These are phyloP conservation scores for Tigriopus californicus DNA, from an alignment of 2,888 invertebrate genomes.

Conservation along the genomic window DNA sequence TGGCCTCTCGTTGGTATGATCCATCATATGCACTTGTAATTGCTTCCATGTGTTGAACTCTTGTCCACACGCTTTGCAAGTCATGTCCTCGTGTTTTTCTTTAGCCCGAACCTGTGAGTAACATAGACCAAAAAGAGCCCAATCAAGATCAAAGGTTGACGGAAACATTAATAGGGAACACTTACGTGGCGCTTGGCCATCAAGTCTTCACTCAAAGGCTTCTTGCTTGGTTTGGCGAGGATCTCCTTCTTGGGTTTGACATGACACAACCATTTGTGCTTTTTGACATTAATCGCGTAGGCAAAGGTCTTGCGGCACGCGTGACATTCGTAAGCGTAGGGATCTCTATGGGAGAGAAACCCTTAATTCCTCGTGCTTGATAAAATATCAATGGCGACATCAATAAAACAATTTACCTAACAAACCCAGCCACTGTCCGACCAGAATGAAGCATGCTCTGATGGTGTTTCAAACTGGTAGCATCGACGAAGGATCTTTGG, in stretches of 20 bases:
- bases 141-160: too few relatives aligned
- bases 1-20: neutral
- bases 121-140: too few relatives aligned
- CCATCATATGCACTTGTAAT: neutral
- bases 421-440: too few relatives aligned
- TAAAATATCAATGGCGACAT: too few relatives aligned
- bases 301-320: neutral
- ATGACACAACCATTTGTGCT: neutral
- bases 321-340: neutral
- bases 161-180: too few relatives aligned
- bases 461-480: neutral
- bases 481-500: neutral
- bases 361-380: too few relatives aligned
- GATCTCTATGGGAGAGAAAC: too few relatives aligned
- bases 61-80: neutral
- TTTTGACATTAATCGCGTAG: neutral
- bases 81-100: constrained; percentile 1
- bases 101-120: neutral
- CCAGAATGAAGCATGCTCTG: neutral
- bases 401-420: too few relatives aligned
- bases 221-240: too few relatives aligned
- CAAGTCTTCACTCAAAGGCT: too few relatives aligned
- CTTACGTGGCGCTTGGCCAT: too few relatives aligned
- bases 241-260: neutral
- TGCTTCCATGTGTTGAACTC: neutral